Evolutionary conservation across 2,797 vertebrate species (phyloP).

Genomic region (Characodon lateralis): DNA sequence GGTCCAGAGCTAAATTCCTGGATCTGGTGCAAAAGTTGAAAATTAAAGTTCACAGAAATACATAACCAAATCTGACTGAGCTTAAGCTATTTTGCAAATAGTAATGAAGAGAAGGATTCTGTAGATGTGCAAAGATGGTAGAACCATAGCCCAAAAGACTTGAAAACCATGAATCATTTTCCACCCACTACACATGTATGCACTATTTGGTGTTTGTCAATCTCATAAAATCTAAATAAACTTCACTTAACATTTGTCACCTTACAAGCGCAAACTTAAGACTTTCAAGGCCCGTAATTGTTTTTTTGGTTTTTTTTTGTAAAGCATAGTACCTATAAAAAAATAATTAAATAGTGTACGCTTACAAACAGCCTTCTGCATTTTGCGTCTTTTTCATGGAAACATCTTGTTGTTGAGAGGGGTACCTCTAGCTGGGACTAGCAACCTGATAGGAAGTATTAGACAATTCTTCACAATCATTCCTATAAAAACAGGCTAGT

Average conservation of each 20-base stretch:
- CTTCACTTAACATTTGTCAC: too few species aligned
- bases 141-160: not conserved
- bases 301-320: not conserved
- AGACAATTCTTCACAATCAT: not conserved
- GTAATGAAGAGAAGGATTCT: not conserved
- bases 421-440: not conserved
- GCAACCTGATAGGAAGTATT: not conserved
- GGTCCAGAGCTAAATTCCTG: not conserved
- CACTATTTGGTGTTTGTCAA: not conserved
- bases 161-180: not conserved
- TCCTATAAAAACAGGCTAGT: not conserved
- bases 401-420: not conserved
- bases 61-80: not conserved
- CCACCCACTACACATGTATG: not conserved
- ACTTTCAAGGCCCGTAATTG: not conserved
- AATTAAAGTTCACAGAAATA: not conserved
- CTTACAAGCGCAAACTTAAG: not conserved
- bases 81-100: not conserved
- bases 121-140: not conserved
- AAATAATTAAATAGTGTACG: not conserved
- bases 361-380: not conserved
- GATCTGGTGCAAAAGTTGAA: not conserved
- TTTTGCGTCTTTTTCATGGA: not conserved
- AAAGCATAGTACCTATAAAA: not conserved
- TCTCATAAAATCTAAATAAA: not conserved